A percentile compares a stretch with the other conserved stretches of the same genome.
phyloP scores from a whole-genome alignment of 2,797 vertebrate species.

The Alauda arvensis region DNA sequence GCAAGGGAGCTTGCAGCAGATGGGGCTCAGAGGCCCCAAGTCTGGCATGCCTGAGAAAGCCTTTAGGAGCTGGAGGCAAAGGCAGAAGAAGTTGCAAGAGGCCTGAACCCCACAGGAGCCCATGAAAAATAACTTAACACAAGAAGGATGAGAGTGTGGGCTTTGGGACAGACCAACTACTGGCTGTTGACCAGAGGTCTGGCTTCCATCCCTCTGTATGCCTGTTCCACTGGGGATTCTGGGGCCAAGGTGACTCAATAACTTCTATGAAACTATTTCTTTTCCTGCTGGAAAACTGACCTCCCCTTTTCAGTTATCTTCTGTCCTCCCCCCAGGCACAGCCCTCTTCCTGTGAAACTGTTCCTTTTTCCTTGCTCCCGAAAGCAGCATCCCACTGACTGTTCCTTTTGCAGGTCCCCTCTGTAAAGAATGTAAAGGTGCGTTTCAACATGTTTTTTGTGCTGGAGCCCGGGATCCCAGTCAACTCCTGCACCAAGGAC shows the following conservation, averaged over 20 bases:
- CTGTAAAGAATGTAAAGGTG: conserved; percentile 77
- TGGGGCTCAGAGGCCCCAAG: neutral
- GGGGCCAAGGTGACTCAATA: neutral
- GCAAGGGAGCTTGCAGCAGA: neutral
- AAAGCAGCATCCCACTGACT: neutral
- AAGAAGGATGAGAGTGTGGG: neutral
- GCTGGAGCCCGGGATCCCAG: conserved; percentile 51
- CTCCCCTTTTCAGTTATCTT: neutral
- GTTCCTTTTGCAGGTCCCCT: conserved; percentile 74
- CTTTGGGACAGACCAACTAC: neutral
- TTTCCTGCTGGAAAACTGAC: neutral
- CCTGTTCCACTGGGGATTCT: neutral
- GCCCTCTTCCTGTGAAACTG: neutral
- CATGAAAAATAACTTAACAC: neutral
- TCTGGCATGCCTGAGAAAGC: neutral
- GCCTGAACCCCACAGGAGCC: neutral
- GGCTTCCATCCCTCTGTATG: neutral
- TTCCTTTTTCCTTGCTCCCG: neutral
- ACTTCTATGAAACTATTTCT: neutral
- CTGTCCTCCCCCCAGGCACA: neutral
- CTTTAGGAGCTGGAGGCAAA: neutral
- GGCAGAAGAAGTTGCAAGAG: neutral
- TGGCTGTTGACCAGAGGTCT: neutral
- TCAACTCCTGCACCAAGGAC: conserved; percentile 79
- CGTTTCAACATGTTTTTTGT: conserved; percentile 84